Percentiles rank a stretch among this genome's conserved stretches.
phyloP scores from a whole-genome alignment of 2,888 invertebrate genomes.

The Catocala nupta region DNA sequence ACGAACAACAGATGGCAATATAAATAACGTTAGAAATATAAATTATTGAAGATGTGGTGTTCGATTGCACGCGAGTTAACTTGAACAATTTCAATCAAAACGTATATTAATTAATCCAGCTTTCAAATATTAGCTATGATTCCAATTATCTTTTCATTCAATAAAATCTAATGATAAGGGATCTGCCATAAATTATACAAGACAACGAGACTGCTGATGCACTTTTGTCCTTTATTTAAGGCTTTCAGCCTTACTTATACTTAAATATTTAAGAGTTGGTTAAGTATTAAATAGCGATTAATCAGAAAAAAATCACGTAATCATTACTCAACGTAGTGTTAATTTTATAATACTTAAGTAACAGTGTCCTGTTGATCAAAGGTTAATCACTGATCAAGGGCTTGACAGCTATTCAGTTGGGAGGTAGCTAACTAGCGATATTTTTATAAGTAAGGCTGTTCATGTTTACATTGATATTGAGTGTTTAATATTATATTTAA shows the following conservation, averaged over 20 bases:
- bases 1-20: neutral
- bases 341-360: no score
- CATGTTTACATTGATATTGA: neutral
- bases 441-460: no score
- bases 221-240: neutral
- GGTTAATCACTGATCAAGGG: no score
- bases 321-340: no score
- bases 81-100: conserved; percentile 46
- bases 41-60: conserved; percentile 14
- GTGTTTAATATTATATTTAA: no score
- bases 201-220: neutral
- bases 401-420: no score
- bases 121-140: conserved; percentile 39
- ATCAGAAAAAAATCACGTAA: no score
- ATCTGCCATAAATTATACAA: conserved; percentile 39
- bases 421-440: no score
- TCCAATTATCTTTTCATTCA: conserved; percentile 43
- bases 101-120: conserved; percentile 37
- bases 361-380: no score
- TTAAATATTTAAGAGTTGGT: no score
- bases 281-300: no score
- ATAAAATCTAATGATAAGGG: conserved; percentile 40
- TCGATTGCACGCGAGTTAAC: conserved; percentile 48
- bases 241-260: no score
- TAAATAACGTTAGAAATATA: conserved; percentile 4